These are phyloP conservation scores for Terrapene triunguis DNA, from an alignment of 2,113 vertebrate species.

Conservation along the genomic window DNA sequence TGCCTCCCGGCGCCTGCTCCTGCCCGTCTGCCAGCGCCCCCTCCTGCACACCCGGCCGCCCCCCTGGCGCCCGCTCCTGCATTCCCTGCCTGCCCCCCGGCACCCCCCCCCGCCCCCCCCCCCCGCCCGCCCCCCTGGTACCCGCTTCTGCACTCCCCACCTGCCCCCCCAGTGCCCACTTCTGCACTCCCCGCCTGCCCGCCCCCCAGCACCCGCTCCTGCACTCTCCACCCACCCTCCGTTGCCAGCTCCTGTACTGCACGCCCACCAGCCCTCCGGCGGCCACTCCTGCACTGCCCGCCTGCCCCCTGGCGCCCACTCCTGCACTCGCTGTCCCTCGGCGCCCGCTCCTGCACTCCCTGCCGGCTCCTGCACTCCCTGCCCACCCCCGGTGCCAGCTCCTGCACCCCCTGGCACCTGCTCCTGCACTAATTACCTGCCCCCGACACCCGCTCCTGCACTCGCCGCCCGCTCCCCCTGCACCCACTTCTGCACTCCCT, in stretches of 20 bases:
- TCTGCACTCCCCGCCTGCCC: background rate
- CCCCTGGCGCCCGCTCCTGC: background rate
- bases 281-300: background rate
- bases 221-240: no score
- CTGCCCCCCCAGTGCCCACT: no score
- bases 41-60: no score
- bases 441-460: background rate
- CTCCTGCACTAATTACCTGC: background rate
- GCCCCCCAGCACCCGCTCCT: background rate
- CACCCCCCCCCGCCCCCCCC: no score
- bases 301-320: background rate
- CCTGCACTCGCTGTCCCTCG: background rate
- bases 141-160: background rate
- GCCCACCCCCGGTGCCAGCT: no score
- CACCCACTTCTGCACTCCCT: rapidly evolving
- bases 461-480: background rate
- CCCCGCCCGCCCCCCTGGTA: rapidly evolving
- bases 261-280: no score
- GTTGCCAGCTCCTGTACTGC: no score
- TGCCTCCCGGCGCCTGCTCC: background rate
- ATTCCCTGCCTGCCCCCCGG: no score
- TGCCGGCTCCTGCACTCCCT: no score
- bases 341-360: no score
- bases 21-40: background rate
- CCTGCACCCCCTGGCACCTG: background rate